Percentiles rank a stretch among this genome's conserved stretches.
Evolutionary conservation across 1,140 invertebrate species (phyloP).

Genomic region (Chironomus tepperi): DNA sequence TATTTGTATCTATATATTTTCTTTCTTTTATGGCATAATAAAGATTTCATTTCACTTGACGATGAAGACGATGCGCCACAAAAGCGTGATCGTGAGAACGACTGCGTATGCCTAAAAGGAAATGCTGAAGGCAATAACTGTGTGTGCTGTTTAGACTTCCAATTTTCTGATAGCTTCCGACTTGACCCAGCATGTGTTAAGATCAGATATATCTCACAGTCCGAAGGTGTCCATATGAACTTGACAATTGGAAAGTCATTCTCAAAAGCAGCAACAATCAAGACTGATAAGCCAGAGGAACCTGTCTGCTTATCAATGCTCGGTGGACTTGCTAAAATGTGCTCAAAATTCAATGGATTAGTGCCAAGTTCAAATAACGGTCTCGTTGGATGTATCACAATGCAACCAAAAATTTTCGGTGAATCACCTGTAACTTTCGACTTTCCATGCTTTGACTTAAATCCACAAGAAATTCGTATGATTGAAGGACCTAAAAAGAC

Average conservation of each 20-base stretch:
- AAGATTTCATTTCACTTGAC: neutral
- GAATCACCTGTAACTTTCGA: neutral
- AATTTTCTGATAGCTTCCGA: neutral
- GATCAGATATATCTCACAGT: neutral
- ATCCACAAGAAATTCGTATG: neutral
- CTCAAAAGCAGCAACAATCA: neutral
- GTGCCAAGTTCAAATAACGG: neutral
- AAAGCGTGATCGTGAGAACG: neutral
- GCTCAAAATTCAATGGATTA: constrained; percentile 7
- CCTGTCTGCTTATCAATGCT: constrained; percentile 1
- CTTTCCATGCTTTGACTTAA: constrained; percentile 11
- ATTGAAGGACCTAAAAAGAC: neutral
- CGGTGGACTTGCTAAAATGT: constrained; percentile 15
- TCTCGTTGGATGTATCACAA: neutral
- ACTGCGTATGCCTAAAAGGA: neutral
- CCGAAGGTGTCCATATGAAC: neutral
- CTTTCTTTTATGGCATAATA: neutral
- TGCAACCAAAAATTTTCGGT: constrained; percentile 11
- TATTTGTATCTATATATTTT: neutral
- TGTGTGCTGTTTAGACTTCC: constrained; percentile 7
- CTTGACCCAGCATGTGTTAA: constrained; percentile 11
- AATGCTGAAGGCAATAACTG: neutral
- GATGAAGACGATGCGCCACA: constrained; percentile 17
- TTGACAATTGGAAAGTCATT: neutral
- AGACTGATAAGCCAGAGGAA: neutral